Conservation (phyloP, 37 sponge, comb jelly and placozoan species). For the Tethya wilhelma region DNA sequence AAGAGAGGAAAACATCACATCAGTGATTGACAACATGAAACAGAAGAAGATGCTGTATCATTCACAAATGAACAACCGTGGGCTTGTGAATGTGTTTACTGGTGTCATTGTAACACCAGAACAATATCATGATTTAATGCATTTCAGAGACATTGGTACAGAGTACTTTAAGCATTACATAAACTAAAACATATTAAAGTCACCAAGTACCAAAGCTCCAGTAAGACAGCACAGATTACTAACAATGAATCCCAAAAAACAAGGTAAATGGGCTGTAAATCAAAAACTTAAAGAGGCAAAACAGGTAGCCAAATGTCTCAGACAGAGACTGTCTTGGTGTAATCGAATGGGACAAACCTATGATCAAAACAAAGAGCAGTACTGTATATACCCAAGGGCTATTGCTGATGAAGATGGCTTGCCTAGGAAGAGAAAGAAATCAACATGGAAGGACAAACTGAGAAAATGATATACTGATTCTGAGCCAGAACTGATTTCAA, state of each 20-base stretch:
- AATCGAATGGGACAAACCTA: neutral
- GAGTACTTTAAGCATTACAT: neutral
- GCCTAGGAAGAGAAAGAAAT: neutral
- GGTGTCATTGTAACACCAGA: conserved; percentile 1
- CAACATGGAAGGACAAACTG: neutral
- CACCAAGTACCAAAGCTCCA: conserved; percentile 5
- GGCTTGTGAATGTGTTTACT: conserved; percentile 11
- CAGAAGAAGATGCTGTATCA: neutral
- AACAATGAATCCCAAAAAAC: neutral
- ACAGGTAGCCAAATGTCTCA: neutral
- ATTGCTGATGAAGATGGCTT: neutral
- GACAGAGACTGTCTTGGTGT: neutral
- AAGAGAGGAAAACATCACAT: neutral
- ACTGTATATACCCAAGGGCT: neutral
- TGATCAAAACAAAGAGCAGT: neutral
- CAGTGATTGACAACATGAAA: neutral
- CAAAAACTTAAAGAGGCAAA: neutral
- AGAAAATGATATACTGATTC: neutral
- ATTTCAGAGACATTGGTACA: conserved; percentile 7
- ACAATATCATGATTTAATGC: conserved; percentile 14
- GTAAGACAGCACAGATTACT: conserved; percentile 6
- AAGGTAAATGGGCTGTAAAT: neutral
- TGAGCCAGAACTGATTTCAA: neutral
- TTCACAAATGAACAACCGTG: neutral
- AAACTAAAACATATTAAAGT: neutral